Percentiles rank a stretch among this genome's conserved stretches.
Conservation (phyloP, 2,113 vertebrate genomes). For the Hippocampus abdominalis region DNA sequence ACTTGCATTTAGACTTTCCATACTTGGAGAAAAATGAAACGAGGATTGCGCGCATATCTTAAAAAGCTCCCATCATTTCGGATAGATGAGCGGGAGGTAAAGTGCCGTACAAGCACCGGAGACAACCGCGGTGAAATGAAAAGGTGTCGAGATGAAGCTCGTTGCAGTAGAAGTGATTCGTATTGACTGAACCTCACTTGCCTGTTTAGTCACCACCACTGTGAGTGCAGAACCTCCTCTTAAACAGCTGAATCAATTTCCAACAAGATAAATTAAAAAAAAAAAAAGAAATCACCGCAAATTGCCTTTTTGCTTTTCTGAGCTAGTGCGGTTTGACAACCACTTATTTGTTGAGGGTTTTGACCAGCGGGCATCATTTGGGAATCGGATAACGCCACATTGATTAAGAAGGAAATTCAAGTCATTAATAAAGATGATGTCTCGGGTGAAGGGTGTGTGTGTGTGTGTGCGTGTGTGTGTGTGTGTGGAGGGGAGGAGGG, state of each 20-base stretch:
- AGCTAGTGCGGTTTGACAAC: background rate
- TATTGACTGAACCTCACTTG: conserved; percentile 25
- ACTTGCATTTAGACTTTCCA: conserved; percentile 18
- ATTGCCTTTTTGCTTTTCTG: background rate
- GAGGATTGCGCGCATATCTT: background rate
- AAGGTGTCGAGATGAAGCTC: background rate
- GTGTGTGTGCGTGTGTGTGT: too few species aligned
- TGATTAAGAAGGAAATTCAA: conserved; percentile 28
- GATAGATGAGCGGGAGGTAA: background rate
- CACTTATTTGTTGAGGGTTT: background rate
- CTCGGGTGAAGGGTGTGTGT: background rate
- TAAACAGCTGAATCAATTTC: background rate
- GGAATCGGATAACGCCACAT: conserved; percentile 7
- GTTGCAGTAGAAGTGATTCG: conserved; percentile 8
- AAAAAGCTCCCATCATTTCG: background rate
- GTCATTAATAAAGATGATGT: conserved; percentile 21
- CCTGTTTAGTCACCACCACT: conserved; percentile 7
- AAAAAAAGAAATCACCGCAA: conserved; percentile 7
- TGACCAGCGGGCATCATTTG: background rate
- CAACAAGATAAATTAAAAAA: background rate
- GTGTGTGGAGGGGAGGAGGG: background rate
- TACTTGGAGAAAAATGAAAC: conserved; percentile 13
- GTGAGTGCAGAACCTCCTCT: background rate
- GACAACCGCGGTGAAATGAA: background rate
- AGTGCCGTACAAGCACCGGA: conserved; percentile 6